phyloP scores from a whole-genome alignment of 92 coral and sea anemone species.

The Micromussa lordhowensis region DNA sequence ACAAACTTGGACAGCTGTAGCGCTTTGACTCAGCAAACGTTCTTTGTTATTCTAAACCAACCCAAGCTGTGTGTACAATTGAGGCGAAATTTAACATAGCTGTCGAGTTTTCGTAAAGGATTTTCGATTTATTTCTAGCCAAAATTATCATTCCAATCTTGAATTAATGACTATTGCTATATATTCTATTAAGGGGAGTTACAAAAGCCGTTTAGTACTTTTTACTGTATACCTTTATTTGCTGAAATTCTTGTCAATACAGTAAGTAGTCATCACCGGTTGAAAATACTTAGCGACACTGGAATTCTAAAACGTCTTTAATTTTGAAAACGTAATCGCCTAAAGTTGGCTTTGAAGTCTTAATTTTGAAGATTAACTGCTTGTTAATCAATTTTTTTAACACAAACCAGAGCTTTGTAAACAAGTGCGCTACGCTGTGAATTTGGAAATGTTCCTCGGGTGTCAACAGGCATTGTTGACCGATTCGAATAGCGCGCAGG shows the following conservation, averaged over 20 bases:
- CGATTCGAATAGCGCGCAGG: neutral
- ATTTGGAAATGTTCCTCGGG: neutral
- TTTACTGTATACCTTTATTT: conserved; percentile 22
- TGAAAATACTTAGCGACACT: conserved; percentile 43
- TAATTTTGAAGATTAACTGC: conserved; percentile 30
- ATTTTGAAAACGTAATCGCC: conserved; percentile 46
- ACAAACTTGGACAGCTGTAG: conserved; percentile 52
- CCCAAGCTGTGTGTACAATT: conserved; percentile 69
- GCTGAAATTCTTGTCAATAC: conserved; percentile 19
- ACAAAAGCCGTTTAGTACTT: conserved; percentile 47
- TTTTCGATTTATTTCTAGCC: conserved; percentile 25
- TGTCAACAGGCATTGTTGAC: neutral
- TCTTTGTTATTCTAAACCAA: conserved; percentile 66
- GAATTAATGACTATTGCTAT: conserved; percentile 39
- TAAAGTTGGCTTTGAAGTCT: conserved; percentile 38
- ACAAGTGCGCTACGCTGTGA: conserved; percentile 10
- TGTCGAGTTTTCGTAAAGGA: conserved; percentile 18
- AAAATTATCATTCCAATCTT: conserved; percentile 47
- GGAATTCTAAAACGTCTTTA: conserved; percentile 43
- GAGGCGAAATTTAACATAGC: conserved; percentile 7
- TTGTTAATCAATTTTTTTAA: conserved; percentile 35
- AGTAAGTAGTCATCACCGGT: conserved; percentile 1
- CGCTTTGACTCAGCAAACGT: conserved; percentile 34
- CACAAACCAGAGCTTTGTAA: conserved; percentile 30
- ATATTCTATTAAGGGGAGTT: conserved; percentile 30